phyloP scores from a whole-genome alignment of 2,797 vertebrate genomes.

The Lutjanus campechanus region DNA sequence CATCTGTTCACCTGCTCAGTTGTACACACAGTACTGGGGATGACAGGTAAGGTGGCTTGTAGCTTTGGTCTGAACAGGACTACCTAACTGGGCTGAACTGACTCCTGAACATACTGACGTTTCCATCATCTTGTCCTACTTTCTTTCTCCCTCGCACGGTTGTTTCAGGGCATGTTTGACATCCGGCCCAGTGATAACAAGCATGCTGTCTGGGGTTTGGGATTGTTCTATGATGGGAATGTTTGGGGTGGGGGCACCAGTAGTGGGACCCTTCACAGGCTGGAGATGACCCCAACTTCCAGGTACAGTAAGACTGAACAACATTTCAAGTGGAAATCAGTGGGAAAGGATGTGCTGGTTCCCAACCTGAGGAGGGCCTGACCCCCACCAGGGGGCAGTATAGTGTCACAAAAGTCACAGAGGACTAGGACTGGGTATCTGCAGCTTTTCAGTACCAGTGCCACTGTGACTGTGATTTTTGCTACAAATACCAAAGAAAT shows the following conservation, averaged over 20 bases:
- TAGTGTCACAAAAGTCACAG: background rate
- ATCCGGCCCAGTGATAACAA: constrained; percentile 31
- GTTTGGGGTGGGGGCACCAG: constrained; percentile 8
- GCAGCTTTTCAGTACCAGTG: background rate
- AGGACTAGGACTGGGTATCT: background rate
- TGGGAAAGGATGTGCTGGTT: background rate
- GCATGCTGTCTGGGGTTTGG: constrained; percentile 55
- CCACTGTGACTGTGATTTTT: background rate
- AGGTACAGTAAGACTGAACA: constrained; percentile 56
- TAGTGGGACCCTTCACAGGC: constrained; percentile 30
- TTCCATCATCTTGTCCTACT: constrained; percentile 6
- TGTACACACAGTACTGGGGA: background rate
- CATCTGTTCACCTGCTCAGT: constrained; percentile 26
- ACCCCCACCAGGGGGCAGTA: constrained; percentile 9
- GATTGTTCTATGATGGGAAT: constrained; percentile 1
- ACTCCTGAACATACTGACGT: constrained; percentile 19
- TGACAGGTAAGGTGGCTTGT: constrained; percentile 56
- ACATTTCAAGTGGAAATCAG: background rate
- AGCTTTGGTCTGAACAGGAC: constrained; percentile 23
- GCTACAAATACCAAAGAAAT: background rate
- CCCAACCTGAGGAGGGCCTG: background rate
- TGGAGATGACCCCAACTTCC: constrained; percentile 40
- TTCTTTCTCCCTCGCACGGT: background rate
- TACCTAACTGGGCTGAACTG: constrained; percentile 13
- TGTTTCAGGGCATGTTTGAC: constrained; percentile 47